Evolutionary conservation across 2,797 vertebrate species (phyloP).

Genomic region (Triplophysa yarkandensis): DNA sequence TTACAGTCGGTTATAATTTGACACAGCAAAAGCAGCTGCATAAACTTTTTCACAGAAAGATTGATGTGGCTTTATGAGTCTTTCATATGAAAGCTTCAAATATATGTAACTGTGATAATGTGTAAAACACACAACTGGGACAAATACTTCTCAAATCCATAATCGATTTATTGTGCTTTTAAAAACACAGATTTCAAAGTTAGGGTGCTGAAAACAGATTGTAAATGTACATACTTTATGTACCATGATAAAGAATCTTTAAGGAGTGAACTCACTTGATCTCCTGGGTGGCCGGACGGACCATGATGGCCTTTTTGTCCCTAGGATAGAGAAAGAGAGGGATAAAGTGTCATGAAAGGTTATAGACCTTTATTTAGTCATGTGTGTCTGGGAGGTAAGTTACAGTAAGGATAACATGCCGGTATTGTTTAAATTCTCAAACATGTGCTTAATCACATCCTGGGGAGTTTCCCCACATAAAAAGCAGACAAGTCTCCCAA

Average conservation of each 20-base stretch:
- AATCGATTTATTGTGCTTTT: background rate
- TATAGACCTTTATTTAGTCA: background rate
- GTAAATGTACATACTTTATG: no score
- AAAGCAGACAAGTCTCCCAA: slow-evolving; percentile 4
- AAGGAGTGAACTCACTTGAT: slow-evolving; percentile 82
- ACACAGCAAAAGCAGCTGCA: background rate
- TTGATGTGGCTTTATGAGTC: background rate
- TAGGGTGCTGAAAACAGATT: no score
- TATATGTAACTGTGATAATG: background rate
- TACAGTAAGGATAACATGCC: slow-evolving; percentile 7
- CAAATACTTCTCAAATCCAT: no score
- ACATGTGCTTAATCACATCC: slow-evolving; percentile 22
- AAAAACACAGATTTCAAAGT: background rate
- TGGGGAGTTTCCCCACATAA: slow-evolving; percentile 22
- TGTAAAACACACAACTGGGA: no score
- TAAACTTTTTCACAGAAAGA: background rate
- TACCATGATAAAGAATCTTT: no score
- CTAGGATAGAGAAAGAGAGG: slow-evolving; percentile 62
- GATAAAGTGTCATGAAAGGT: background rate
- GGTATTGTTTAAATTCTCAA: slow-evolving; percentile 13
- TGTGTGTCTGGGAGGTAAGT: background rate
- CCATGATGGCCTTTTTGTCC: slow-evolving; percentile 90
- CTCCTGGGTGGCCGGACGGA: slow-evolving; percentile 87
- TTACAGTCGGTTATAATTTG: background rate
- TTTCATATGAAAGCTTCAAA: background rate